Base-by-base conservation (phyloP, 2,888 invertebrate genomes). In the Rhingia rostrata region DNA sequence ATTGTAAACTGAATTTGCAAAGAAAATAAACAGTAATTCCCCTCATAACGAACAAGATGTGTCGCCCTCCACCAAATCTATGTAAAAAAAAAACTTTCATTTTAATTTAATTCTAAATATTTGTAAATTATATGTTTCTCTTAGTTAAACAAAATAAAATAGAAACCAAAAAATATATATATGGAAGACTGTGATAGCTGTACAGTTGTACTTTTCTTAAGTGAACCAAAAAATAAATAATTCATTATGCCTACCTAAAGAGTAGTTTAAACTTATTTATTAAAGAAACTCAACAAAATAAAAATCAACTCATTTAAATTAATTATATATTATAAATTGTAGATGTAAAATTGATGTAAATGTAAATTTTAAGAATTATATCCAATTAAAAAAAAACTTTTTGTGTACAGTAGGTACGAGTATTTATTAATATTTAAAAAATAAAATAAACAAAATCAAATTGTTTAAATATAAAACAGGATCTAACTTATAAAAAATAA, bases 121-220 rank as follows among this genome's bases (percentile, higher is more conserved):
- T 30, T 33, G 39, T 14, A 69, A n/a, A 10, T 45, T n/a, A 51
- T 75, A 49, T 43, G 35, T 58, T 70, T 72, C 33, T 63, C 61
- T 79, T 58, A 77, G 41, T 53, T 73, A 43, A 81, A 74, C 32
- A 4, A 39, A 33, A 72, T 60, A 53, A 53, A 49, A 56, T 51
- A 49, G 47, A 85, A 67, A 47, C 10, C 12, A 77, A 80, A 56
- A 64, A 78, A 61, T 74, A 63, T 67, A 78, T 73, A 75, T 74
- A 83, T 86, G 90, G 90, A 90, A 90, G 90, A 91, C 91, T 91
- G 91, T 91, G 91, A 91, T 91, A 91, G 90, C 89, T 90, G 90
- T 87, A 87, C 87, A 87, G 86, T 86, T 86, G 84, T 86, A 80
- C 85, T 81, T 86, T 77, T 77, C 81, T 81, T 85, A 85, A 81